A percentile compares a stretch with the other conserved stretches of the same genome.
phyloP scores from a whole-genome alignment of 1,140 invertebrate genomes.

The Panagrolaimus sp. region DNA sequence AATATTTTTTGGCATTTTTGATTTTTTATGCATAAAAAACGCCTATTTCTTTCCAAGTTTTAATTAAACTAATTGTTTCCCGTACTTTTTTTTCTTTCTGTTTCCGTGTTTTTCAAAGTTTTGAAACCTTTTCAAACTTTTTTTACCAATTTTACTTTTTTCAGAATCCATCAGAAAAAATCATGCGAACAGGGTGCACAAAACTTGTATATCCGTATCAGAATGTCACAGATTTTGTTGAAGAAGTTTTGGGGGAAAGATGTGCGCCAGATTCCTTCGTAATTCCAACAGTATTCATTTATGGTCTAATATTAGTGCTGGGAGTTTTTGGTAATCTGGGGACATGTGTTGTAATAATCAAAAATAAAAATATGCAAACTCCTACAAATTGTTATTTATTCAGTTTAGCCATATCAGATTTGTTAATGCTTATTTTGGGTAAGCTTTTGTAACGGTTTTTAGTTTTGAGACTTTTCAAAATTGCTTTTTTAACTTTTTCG shows the following conservation, averaged over 20 bases:
- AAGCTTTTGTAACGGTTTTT: too few relatives aligned
- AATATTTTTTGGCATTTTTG: too few relatives aligned
- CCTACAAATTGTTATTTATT: constrained; percentile 85
- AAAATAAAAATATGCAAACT: constrained; percentile 85
- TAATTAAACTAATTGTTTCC: too few relatives aligned
- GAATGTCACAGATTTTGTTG: neutral
- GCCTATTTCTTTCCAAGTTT: too few relatives aligned
- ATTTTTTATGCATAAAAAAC: too few relatives aligned
- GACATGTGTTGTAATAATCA: constrained; percentile 83
- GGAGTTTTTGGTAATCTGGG: constrained; percentile 82
- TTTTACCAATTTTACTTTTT: neutral
- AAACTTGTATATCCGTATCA: neutral
- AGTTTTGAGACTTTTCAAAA: too few relatives aligned
- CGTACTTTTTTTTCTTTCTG: too few relatives aligned
- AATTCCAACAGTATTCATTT: constrained; percentile 48
- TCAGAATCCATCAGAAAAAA: neutral
- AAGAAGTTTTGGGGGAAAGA: neutral
- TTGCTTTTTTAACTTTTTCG: too few relatives aligned
- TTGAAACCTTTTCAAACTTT: too few relatives aligned
- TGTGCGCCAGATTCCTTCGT: constrained; percentile 21
- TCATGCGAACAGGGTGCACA: neutral
- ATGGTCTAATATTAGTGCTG: constrained; percentile 66
- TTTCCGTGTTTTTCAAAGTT: too few relatives aligned
- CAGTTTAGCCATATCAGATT: constrained; percentile 81
- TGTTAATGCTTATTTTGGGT: constrained; percentile 70